Conservation (phyloP, 2,113 vertebrate genomes). For the Hemibagrus wyckioides region DNA sequence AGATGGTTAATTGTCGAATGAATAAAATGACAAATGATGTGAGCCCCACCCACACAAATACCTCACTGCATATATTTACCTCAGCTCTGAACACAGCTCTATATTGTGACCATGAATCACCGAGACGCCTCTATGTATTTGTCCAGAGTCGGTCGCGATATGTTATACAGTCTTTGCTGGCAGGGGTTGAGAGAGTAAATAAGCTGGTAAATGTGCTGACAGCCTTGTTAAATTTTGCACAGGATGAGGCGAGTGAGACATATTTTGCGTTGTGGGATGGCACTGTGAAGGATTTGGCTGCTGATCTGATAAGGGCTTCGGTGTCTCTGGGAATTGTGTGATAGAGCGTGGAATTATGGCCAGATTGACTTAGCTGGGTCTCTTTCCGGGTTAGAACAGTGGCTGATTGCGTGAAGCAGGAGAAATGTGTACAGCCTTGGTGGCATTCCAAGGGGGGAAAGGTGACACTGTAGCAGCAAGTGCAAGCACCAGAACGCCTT, state of each 20-base stretch:
- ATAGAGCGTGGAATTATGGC: slow-evolving; percentile 29
- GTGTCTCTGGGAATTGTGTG: slow-evolving; percentile 44
- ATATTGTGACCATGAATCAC: slow-evolving; percentile 56
- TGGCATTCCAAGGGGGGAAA: not conserved
- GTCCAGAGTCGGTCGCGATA: slow-evolving; percentile 16
- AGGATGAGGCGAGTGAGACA: slow-evolving; percentile 33
- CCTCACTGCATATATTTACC: not conserved
- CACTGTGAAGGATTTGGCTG: slow-evolving; percentile 50
- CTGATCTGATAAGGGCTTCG: slow-evolving; percentile 57
- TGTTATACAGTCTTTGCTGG: slow-evolving; percentile 39
- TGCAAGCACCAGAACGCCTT: slow-evolving; percentile 50
- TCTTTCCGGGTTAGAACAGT: not conserved
- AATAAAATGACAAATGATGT: not conserved
- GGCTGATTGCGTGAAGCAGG: slow-evolving; percentile 27
- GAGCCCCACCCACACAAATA: not conserved
- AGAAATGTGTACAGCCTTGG: not conserved
- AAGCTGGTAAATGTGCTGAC: slow-evolving; percentile 51
- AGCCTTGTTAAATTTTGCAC: slow-evolving; percentile 48
- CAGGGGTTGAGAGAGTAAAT: slow-evolving; percentile 44
- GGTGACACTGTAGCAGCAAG: slow-evolving; percentile 43
- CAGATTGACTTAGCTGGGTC: slow-evolving; percentile 44
- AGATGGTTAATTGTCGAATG: not conserved
- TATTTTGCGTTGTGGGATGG: slow-evolving; percentile 42
- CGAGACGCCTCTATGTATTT: slow-evolving; percentile 46
- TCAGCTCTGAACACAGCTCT: slow-evolving; percentile 37